Evolutionary conservation across 2,888 invertebrate genomes (phyloP).

Genomic region (Caenorhabditis sp.): DNA sequence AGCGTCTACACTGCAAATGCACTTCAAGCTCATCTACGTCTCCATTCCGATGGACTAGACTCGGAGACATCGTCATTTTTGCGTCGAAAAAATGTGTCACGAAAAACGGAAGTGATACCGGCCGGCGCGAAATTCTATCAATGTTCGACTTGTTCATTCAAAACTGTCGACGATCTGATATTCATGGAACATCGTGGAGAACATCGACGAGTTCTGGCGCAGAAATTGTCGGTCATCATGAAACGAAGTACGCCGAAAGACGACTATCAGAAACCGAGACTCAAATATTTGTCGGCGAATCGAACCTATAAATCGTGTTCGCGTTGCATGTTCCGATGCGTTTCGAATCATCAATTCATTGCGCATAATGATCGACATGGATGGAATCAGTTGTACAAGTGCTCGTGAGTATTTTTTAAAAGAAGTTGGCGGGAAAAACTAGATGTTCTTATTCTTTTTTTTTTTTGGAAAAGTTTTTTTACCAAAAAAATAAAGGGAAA

Average conservation of each 20-base stretch:
- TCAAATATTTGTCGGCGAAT: constrained; percentile 12
- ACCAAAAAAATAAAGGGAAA: too few relatives aligned
- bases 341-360: constrained; percentile 38
- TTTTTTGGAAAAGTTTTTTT: too few relatives aligned
- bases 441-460: too few relatives aligned
- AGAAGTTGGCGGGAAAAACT: too few relatives aligned
- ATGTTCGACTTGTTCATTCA: constrained; percentile 53
- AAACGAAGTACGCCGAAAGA: constrained; percentile 48
- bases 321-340: constrained; percentile 54
- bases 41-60: not conserved
- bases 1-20: constrained; percentile 2
- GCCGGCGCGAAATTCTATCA: constrained; percentile 39
- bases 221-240: constrained; percentile 49
- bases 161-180: constrained; percentile 29
- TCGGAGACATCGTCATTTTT: not conserved
- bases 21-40: constrained; percentile 6
- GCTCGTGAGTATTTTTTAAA: constrained; percentile 17
- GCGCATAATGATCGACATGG: constrained; percentile 57
- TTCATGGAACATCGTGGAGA: constrained; percentile 47
- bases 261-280: constrained; percentile 30
- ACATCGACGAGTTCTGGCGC: constrained; percentile 51
- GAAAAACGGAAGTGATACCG: constrained; percentile 28
- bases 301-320: constrained; percentile 22
- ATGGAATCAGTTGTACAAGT: constrained; percentile 29
- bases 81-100: not conserved